These are phyloP conservation scores for Rhabdornis inornatus DNA, from an alignment of 2,113 vertebrate species.

Conservation along the genomic window DNA sequence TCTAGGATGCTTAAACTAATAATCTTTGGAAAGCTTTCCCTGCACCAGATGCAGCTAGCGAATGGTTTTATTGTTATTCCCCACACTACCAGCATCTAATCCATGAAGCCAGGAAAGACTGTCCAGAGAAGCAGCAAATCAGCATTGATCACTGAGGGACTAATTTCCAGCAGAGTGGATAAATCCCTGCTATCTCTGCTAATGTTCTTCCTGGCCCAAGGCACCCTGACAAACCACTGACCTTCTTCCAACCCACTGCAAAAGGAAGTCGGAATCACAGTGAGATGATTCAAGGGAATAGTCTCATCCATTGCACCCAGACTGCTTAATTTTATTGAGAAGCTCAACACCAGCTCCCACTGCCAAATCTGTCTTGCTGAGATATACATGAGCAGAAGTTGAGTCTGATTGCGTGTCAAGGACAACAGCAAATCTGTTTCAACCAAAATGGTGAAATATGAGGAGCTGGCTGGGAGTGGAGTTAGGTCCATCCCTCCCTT, in stretches of 20 bases:
- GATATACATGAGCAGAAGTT: constrained; percentile 22
- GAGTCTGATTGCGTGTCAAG: constrained; percentile 17
- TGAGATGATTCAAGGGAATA: constrained; percentile 46
- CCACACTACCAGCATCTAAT: constrained; percentile 34
- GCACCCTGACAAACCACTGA: constrained; percentile 20
- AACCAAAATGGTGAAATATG: background rate
- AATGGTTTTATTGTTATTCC: constrained; percentile 47
- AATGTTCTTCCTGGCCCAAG: constrained; percentile 60
- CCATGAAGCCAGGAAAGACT: constrained; percentile 43
- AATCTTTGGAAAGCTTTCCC: constrained; percentile 49
- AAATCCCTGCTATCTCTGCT: constrained; percentile 31
- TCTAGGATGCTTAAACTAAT: constrained; percentile 53
- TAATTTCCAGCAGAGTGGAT: constrained; percentile 49
- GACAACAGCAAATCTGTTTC: constrained; percentile 16
- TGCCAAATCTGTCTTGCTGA: constrained; percentile 48
- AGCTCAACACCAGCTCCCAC: constrained; percentile 13
- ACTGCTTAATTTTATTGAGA: constrained; percentile 56
- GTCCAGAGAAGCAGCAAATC: constrained; percentile 50
- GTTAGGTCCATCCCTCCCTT: background rate
- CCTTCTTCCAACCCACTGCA: background rate
- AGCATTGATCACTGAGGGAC: constrained; percentile 47
- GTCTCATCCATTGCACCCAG: constrained; percentile 45
- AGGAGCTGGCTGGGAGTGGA: background rate
- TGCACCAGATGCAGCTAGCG: constrained; percentile 48
- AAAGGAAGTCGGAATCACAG: constrained; percentile 44